Base-by-base conservation (phyloP, 2,113 vertebrate genomes). In the Hirundichthys speculiger region DNA sequence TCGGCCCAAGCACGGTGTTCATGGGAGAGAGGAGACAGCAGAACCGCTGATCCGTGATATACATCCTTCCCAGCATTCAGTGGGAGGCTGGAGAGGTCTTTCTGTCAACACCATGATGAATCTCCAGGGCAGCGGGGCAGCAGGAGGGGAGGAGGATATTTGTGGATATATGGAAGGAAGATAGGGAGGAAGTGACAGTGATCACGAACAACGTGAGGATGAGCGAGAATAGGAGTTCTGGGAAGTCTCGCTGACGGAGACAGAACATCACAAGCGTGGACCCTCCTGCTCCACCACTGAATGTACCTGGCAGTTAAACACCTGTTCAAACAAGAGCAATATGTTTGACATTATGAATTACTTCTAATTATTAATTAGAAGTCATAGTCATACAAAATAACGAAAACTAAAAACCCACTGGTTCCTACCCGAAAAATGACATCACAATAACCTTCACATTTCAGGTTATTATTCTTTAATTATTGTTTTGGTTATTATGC, bases 71-170 rank as follows among this genome's bases (percentile, higher is more conserved):
- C 45, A 77, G 77, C 74, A 59, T 79, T 79, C 74, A 70, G 56
- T 53, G 82, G 79, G 75, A 86, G 86, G 87, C 75, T 50, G 70
- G 82, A 88, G 85, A 90, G 87, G 77, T 86, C 83, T 84, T 86
- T 84, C 84, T 87, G 87, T 90, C 88, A 89, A 84, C 86, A 84
- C 83, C 52, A 73, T 79, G 18, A 83, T 88, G 86, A 84, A 78
- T 87, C 81, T 80, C 74, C 66, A 73, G 88, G 86, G 83, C 70
- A 74, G 66, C 24, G 16, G 25, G 46, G 39, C 49, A 20, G 64
- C 61, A 55, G 75, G 61, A 60, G 57, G 65, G 69, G 25, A 60
- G 46, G 66, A 52, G 72, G 51, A 59, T 62, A 41, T 22, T 57
- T 60, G 62, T 30, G 77, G 69, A 75, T 65, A 65, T 61, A 62